Percentiles rank a stretch among this genome's conserved stretches.
Conservation (phyloP, 1,140 invertebrate species). For the Planococcus citri region DNA sequence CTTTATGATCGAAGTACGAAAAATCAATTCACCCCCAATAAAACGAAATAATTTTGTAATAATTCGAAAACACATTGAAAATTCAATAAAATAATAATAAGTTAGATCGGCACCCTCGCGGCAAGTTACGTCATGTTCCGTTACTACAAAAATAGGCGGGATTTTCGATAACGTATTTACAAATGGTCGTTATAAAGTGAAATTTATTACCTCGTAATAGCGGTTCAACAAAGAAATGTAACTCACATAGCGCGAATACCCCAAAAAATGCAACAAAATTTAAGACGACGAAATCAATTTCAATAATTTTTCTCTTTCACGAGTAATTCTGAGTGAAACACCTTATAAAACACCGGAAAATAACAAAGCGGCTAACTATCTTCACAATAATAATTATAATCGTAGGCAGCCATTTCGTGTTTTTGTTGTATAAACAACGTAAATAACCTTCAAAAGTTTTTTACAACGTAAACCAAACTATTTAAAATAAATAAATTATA, state of each 20-base stretch:
- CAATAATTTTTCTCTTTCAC: background rate
- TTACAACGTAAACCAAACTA: background rate
- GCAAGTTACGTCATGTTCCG: constrained; percentile 19
- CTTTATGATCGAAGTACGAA: too few species aligned
- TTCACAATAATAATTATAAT: constrained; percentile 9
- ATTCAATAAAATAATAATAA: background rate
- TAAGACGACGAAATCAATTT: background rate
- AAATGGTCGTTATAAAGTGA: constrained; percentile 17
- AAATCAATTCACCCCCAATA: background rate
- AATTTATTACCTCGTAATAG: constrained; percentile 19
- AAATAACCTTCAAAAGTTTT: constrained; percentile 20
- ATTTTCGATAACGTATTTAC: constrained; percentile 20
- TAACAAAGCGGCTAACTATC: constrained; percentile 8
- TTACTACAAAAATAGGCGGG: constrained; percentile 18
- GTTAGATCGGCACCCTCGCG: constrained; percentile 12
- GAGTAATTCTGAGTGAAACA: background rate
- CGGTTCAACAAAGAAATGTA: constrained; percentile 14
- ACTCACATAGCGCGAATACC: background rate
- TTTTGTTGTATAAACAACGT: constrained; percentile 15
- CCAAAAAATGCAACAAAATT: background rate
- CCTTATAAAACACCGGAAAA: background rate
- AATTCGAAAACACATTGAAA: background rate
- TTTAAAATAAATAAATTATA: constrained; percentile 16
- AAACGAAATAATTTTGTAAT: background rate
- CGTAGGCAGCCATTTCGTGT: constrained; percentile 17